Evolutionary conservation across 2,113 vertebrate genomes (phyloP).

Genomic region (Cochlearius cochlearius): DNA sequence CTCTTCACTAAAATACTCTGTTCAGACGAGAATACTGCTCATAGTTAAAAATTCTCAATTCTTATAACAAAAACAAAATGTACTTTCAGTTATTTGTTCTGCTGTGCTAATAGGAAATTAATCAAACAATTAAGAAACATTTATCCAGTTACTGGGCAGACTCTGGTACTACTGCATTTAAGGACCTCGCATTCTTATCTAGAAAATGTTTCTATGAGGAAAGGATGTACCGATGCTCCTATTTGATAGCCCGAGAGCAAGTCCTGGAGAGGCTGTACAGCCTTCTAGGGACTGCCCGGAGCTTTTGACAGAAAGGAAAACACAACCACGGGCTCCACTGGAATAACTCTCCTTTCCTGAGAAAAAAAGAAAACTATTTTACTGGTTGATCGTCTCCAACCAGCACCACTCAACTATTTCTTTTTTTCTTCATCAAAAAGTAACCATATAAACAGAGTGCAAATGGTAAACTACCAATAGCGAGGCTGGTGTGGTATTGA

Average conservation of each 20-base stretch:
- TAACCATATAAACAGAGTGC: not conserved
- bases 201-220: not conserved
- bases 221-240: not conserved
- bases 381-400: not conserved
- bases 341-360: not conserved
- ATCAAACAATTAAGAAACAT: not conserved
- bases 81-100: not conserved
- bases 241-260: not conserved
- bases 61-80: not conserved
- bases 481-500: not conserved
- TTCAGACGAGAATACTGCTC: not conserved
- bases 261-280: not conserved
- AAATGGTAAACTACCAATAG: not conserved
- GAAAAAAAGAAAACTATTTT: not conserved
- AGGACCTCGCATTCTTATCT: not conserved
- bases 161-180: not conserved
- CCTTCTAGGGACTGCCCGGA: accelerated
- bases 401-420: not conserved
- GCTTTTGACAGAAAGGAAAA: not conserved
- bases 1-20: not conserved
- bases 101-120: not conserved
- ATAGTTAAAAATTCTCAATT: not conserved
- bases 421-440: not conserved
- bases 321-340: not conserved
- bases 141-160: not conserved